phyloP scores from a whole-genome alignment of 2,797 vertebrate species.

The Ciconia nigra region DNA sequence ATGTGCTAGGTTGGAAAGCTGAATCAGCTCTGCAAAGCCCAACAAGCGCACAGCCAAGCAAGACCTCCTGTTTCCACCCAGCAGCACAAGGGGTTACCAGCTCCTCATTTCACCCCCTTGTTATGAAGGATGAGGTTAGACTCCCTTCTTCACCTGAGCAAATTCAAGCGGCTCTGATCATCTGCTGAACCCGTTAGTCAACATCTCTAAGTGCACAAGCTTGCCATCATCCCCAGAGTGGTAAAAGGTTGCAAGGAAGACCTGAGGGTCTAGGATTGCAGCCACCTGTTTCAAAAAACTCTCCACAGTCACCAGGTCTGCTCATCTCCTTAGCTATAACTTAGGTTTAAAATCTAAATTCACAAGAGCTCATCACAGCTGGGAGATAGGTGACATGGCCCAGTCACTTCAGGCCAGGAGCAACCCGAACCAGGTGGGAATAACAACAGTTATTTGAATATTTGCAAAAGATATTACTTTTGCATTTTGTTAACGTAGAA shows the following conservation, averaged over 20 bases:
- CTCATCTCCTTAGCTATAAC: background rate
- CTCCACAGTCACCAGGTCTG: background rate
- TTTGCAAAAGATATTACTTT: background rate
- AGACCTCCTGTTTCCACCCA: background rate
- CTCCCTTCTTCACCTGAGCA: background rate
- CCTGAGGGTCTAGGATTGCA: background rate
- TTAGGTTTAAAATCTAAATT: background rate
- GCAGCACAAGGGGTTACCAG: background rate
- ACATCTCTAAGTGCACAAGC: background rate
- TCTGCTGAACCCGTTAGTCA: background rate
- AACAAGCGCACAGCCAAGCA: background rate
- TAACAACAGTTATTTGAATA: background rate
- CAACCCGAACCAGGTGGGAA: background rate
- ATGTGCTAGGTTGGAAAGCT: background rate
- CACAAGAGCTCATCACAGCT: background rate
- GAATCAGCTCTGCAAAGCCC: background rate
- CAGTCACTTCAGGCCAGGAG: background rate
- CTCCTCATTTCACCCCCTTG: background rate
- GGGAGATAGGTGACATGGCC: accelerated
- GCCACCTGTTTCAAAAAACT: background rate
- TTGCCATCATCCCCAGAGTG: background rate
- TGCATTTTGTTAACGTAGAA: background rate
- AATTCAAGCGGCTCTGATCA: background rate
- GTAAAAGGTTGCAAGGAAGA: background rate
- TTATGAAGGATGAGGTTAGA: background rate